phyloP scores from a whole-genome alignment of 2,113 vertebrate species.

The Trichomycterus rosablanca region DNA sequence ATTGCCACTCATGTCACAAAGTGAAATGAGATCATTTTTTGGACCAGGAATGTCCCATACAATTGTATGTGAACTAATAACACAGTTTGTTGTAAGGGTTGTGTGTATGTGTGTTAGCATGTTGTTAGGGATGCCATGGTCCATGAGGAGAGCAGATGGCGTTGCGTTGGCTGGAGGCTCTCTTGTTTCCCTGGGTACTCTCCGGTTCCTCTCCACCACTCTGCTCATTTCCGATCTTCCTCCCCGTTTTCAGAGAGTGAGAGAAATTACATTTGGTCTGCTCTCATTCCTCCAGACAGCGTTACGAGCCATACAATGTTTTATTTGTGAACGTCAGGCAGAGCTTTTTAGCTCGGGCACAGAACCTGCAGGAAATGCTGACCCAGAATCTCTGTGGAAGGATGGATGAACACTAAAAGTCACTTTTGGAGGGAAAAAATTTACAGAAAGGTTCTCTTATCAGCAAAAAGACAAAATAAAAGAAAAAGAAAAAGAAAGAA shows the following conservation, averaged over 20 bases:
- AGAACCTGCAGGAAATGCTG: background rate
- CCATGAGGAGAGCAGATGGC: constrained; percentile 30
- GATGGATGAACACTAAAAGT: background rate
- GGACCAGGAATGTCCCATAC: too few relatives aligned
- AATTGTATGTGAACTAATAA: too few relatives aligned
- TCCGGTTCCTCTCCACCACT: constrained; percentile 1
- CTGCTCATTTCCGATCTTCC: constrained; percentile 3
- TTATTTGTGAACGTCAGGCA: background rate
- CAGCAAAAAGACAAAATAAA: too few relatives aligned
- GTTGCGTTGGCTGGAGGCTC: constrained; percentile 17
- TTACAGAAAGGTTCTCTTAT: too few relatives aligned
- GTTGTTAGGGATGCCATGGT: too few relatives aligned
- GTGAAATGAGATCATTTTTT: too few relatives aligned
- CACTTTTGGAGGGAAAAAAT: too few relatives aligned
- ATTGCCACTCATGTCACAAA: too few relatives aligned
- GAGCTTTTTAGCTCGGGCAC: background rate
- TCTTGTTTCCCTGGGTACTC: constrained; percentile 29
- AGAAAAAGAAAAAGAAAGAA: too few relatives aligned
- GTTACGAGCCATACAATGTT: constrained; percentile 1
- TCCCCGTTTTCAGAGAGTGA: background rate
- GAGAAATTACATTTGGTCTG: constrained; percentile 18
- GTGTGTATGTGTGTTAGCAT: constrained; percentile 13
- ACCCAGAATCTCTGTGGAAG: background rate
- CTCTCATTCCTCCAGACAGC: constrained; percentile 15
- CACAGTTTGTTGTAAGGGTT: too few relatives aligned